phyloP scores from a whole-genome alignment of 1,140 invertebrate species.

The Diuraphis noxia region DNA sequence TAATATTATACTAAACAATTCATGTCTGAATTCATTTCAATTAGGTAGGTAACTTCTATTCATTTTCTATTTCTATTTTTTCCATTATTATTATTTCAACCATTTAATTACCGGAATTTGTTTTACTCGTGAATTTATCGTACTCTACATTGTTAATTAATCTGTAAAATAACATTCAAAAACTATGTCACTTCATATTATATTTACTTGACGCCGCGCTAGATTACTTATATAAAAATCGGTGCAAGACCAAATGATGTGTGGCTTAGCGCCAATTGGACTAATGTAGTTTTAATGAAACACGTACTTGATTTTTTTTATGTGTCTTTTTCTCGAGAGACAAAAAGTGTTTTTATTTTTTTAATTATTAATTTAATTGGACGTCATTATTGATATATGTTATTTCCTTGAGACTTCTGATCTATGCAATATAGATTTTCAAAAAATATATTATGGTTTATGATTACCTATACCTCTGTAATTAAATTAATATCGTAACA shows the following conservation, averaged over 20 bases:
- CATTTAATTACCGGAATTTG: neutral
- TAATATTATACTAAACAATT: neutral
- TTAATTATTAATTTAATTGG: slow-evolving; percentile 6
- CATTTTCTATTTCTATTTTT: neutral
- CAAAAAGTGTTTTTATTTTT: neutral
- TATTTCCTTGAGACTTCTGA: neutral
- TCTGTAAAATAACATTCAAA: slow-evolving; percentile 16
- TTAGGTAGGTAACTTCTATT: neutral
- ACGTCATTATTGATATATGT: neutral
- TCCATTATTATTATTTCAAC: neutral
- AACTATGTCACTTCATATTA: neutral
- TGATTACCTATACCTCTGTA: neutral
- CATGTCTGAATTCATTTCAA: neutral
- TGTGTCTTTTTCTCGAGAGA: neutral
- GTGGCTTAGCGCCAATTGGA: slow-evolving; percentile 38
- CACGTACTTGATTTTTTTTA: slow-evolving; percentile 2
- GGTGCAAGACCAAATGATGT: neutral
- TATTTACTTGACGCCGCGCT: neutral
- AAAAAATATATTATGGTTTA: neutral
- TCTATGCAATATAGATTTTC: neutral
- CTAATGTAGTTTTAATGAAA: slow-evolving; percentile 53
- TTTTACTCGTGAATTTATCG: neutral
- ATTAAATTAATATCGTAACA: neutral
- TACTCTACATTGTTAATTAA: slow-evolving; percentile 27
- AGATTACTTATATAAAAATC: neutral